These are phyloP conservation scores for Psilanteris sp. DNA, from an alignment of 1,140 invertebrate genomes.

Conservation along the genomic window DNA sequence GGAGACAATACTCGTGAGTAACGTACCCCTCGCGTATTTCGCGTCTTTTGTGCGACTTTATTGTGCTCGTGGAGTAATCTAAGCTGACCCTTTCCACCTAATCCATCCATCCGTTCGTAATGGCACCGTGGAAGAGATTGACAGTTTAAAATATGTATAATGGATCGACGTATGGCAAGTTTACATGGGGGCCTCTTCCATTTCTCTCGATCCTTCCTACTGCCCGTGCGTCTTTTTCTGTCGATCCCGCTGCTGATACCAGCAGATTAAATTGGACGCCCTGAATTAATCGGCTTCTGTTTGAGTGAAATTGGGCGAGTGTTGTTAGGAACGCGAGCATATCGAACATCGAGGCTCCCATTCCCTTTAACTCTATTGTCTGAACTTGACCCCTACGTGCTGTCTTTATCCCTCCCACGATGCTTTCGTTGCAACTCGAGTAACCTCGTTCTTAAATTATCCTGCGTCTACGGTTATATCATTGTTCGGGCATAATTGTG, in stretches of 20 bases:
- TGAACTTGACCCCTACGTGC: slow-evolving; percentile 62
- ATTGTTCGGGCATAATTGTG: slow-evolving; percentile 36
- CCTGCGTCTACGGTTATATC: slow-evolving; percentile 34
- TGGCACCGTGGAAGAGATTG: slow-evolving; percentile 73
- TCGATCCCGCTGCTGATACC: slow-evolving; percentile 39
- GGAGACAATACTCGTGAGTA: slow-evolving; percentile 40
- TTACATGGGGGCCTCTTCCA: slow-evolving; percentile 49
- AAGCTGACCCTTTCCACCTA: slow-evolving; percentile 74
- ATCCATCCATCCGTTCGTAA: slow-evolving; percentile 69
- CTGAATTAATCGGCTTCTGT: slow-evolving; percentile 81
- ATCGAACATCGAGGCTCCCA: slow-evolving; percentile 57
- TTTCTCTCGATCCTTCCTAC: slow-evolving; percentile 14
- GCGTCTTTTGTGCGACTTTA: slow-evolving; percentile 69
- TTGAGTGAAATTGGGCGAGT: slow-evolving; percentile 81
- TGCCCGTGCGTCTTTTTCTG: slow-evolving; percentile 11
- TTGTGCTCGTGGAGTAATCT: slow-evolving; percentile 68
- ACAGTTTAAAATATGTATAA: slow-evolving; percentile 81
- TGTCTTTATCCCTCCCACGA: slow-evolving; percentile 51
- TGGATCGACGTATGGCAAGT: slow-evolving; percentile 68
- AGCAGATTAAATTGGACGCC: slow-evolving; percentile 79
- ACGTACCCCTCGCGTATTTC: slow-evolving; percentile 59
- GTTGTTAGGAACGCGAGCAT: slow-evolving; percentile 77
- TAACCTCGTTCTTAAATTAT: slow-evolving; percentile 64
- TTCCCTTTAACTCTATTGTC: slow-evolving; percentile 69
- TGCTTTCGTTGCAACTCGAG: slow-evolving; percentile 51